phyloP scores from a whole-genome alignment of 2,888 invertebrate genomes.

The Brenthis hecate region DNA sequence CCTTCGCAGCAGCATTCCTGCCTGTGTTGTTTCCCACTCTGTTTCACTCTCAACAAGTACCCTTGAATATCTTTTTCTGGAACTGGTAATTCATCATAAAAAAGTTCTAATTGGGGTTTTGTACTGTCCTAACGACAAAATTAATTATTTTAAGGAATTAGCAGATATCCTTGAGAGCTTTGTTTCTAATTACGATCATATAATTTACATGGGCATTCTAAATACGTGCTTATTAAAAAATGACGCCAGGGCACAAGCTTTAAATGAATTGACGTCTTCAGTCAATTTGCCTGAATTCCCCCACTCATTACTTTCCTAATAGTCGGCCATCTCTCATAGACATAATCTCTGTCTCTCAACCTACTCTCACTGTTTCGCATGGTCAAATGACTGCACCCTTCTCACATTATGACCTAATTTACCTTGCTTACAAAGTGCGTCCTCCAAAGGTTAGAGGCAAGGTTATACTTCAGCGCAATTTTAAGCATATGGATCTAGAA shows the following conservation, averaged over 20 bases:
- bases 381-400: slow-evolving; percentile 29
- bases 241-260: slow-evolving; percentile 8
- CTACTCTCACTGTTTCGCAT: slow-evolving; percentile 23
- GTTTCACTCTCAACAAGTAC: not conserved
- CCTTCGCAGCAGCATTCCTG: slow-evolving; percentile 13
- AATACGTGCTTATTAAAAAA: slow-evolving; percentile 15
- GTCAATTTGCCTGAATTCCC: slow-evolving; percentile 5
- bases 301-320: slow-evolving; percentile 23
- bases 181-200: not conserved
- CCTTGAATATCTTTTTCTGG: slow-evolving; percentile 22
- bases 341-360: slow-evolving; percentile 13
- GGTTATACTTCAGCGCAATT: no score
- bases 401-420: slow-evolving; percentile 35
- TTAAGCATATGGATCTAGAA: slow-evolving; percentile 26
- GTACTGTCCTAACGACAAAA: slow-evolving; percentile 11
- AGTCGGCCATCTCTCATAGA: slow-evolving; percentile 29
- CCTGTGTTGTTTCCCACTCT: not conserved
- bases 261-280: slow-evolving; percentile 2
- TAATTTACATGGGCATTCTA: no score
- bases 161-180: slow-evolving; percentile 18
- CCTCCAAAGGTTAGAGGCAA: slow-evolving; percentile 29
- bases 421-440: no score
- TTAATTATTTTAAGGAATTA: slow-evolving; percentile 26
- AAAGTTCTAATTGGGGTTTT: slow-evolving; percentile 15
- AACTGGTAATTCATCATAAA: slow-evolving; percentile 7